phyloP scores from a whole-genome alignment of 2,888 invertebrate genomes.

The Mantis religiosa region DNA sequence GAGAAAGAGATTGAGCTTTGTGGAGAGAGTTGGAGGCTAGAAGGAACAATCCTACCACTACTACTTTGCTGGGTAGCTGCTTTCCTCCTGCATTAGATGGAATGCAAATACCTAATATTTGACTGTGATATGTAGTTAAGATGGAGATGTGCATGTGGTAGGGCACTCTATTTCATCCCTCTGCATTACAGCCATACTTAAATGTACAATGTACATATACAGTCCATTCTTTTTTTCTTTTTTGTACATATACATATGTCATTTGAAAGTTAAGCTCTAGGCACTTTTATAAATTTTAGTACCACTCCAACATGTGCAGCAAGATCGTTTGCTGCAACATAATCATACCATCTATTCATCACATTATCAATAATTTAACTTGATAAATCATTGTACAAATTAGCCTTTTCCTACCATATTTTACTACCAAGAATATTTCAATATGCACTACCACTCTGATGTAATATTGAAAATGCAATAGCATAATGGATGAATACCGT shows the following conservation, averaged over 20 bases:
- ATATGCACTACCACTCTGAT: not conserved
- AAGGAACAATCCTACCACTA: not conserved
- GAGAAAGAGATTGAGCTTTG: conserved; percentile 34
- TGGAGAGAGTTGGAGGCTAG: conserved; percentile 19
- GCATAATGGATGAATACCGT: not conserved
- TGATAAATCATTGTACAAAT: not conserved
- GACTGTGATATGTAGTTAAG: conserved; percentile 2
- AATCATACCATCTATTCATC: not conserved
- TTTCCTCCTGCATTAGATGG: not conserved
- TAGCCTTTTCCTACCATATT: not conserved
- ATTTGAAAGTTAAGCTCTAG: not conserved
- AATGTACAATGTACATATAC: not conserved
- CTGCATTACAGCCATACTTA: not conserved
- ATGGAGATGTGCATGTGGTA: not conserved
- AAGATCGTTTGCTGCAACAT: not conserved
- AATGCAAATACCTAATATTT: not conserved
- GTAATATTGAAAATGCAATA: not conserved
- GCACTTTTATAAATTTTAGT: not conserved
- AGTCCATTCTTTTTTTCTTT: not conserved
- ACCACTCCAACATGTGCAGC: not conserved
- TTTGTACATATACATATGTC: not conserved
- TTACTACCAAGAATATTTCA: not conserved
- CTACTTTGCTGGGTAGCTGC: not conserved
- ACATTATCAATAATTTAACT: not conserved
- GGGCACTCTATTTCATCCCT: not conserved